Base-by-base conservation (phyloP, 2,797 vertebrate genomes). In the Glyptemys insculpta region DNA sequence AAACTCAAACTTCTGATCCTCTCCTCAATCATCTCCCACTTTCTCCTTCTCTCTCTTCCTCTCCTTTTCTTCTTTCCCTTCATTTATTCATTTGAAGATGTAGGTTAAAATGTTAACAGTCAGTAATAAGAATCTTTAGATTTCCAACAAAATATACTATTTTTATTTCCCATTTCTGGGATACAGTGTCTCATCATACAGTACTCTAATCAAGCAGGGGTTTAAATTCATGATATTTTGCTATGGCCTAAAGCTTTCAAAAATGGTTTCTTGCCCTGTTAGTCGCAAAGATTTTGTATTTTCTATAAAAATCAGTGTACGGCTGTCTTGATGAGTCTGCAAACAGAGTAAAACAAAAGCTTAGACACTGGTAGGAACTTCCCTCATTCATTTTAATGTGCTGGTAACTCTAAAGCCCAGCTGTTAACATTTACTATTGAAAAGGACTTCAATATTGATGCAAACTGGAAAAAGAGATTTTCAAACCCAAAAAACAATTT, bases 261-360 rank as follows among this genome's bases (percentile, higher is more conserved):
- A 54, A 80, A n/a, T 54, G 34, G n/a, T 81, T 37, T 34, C 23
- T 81, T 37, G 79, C 23, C 34, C 47, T 37, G 25, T 56, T 37
- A 56, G 6, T 81, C 8, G 23, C 12, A 14, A 81, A 81, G 50
- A 54, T 37, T 54, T n/a, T 81, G 21, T n/a, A 52, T 81, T 81
- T 53, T 41, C 52, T 54, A 15, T 37, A 21, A n/a, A 81, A 86
- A 83, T 21, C n/a, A 85, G 52, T 90, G 21, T 56, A 65, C 52
- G 59, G 79, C 34, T 92, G 19, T 84, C 85, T 91, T 79, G 76
- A 94, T 85, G 86, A 85, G 76, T 49, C 82, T 34, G 34, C 41
- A 50, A 50, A 50, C 50, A n/a, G 16, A 81, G 85, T 91, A 80
- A 89, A 93, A 92, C 57, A 78, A 76, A 89, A 91, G 78, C 88